These are phyloP conservation scores for Neoniphon sammara DNA, from an alignment of 2,797 vertebrate genomes.

Conservation along the genomic window DNA sequence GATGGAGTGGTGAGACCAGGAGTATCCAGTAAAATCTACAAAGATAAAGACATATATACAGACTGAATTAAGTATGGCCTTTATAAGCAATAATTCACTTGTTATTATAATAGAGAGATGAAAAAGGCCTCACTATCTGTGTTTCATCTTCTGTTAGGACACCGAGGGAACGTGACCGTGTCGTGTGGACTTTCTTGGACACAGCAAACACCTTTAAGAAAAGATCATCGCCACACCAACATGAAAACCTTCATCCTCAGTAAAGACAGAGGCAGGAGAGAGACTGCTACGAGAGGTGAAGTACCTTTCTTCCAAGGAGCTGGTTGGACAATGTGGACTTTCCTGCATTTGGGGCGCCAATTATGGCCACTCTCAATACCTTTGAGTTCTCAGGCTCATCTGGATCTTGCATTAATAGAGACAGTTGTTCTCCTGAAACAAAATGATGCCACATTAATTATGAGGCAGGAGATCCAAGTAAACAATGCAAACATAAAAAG, in stretches of 20 bases:
- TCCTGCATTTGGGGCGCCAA: constrained; percentile 94
- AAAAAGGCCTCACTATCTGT: constrained; percentile 85
- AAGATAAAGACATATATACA: constrained; percentile 41
- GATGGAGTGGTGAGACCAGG: constrained; percentile 88
- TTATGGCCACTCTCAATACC: constrained; percentile 87
- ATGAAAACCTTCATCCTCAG: not conserved
- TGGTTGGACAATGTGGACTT: constrained; percentile 95
- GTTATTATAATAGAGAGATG: not conserved
- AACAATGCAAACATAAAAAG: not conserved
- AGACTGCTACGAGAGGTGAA: not conserved
- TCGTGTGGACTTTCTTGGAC: constrained; percentile 96
- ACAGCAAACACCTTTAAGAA: constrained; percentile 91
- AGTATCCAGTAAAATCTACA: constrained; percentile 93
- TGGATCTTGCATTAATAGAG: constrained; percentile 80
- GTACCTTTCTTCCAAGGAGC: constrained; percentile 93
- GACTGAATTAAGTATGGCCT: not conserved
- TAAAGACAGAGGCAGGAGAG: not conserved
- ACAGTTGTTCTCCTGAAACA: constrained; percentile 84
- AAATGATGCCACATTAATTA: not conserved
- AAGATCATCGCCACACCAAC: constrained; percentile 9
- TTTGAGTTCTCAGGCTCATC: constrained; percentile 88
- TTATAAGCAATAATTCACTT: not conserved
- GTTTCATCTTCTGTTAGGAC: constrained; percentile 89
- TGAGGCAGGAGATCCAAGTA: not conserved
- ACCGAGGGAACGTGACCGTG: constrained; percentile 85